Conservation (phyloP, 2,797 vertebrate genomes). For the Poecilia picta region DNA sequence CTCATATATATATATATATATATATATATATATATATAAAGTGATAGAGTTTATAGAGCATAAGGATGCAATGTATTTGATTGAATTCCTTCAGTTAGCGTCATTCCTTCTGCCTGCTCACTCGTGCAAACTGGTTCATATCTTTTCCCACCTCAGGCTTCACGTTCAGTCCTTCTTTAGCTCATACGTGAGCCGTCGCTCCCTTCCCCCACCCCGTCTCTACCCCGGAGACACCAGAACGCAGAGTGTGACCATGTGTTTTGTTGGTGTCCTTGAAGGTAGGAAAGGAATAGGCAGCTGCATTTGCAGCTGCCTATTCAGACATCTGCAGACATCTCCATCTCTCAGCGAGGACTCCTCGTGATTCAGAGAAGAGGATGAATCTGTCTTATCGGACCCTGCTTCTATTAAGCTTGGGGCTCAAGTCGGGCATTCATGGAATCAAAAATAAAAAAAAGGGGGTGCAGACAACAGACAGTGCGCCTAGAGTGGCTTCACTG, state of each 20-base stretch:
- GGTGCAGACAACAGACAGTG: slow-evolving; percentile 47
- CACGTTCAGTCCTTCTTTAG: slow-evolving; percentile 52
- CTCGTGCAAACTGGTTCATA: slow-evolving; percentile 50
- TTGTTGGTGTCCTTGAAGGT: slow-evolving; percentile 47
- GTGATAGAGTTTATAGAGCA: neutral
- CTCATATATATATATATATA: neutral
- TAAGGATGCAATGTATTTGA: slow-evolving; percentile 9
- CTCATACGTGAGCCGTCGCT: slow-evolving; percentile 50
- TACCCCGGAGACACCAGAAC: slow-evolving; percentile 48
- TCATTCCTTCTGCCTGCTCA: slow-evolving; percentile 45
- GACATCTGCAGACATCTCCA: slow-evolving; percentile 51
- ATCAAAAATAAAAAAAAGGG: slow-evolving; percentile 6
- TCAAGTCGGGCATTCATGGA: slow-evolving; percentile 53
- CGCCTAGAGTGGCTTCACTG: slow-evolving; percentile 76
- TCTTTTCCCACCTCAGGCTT: slow-evolving; percentile 60
- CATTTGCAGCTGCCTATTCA: no score
- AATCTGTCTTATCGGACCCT: slow-evolving; percentile 1
- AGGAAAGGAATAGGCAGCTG: slow-evolving; percentile 40
- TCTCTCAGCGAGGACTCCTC: slow-evolving; percentile 43
- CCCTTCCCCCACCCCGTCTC: slow-evolving; percentile 53
- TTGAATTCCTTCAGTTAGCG: slow-evolving; percentile 17
- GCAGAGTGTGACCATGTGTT: slow-evolving; percentile 54
- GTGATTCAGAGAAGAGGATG: neutral
- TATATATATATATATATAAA: neutral
- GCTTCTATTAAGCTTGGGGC: slow-evolving; percentile 57